Conservation (phyloP, 2,888 invertebrate species). For the Myopa tessellatipennis region DNA sequence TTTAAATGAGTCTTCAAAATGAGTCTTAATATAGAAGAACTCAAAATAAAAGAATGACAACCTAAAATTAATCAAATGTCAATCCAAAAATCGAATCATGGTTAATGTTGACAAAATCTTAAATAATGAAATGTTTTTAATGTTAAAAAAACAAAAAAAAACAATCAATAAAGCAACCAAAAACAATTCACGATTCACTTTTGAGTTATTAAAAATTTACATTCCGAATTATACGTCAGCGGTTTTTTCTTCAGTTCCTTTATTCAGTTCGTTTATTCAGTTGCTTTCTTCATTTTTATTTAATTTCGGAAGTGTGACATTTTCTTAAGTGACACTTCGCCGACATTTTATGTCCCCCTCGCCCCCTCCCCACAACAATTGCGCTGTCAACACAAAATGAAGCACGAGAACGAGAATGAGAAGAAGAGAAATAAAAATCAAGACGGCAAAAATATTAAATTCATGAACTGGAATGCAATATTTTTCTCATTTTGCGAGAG, state of each 20-base stretch:
- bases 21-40: too few relatives aligned
- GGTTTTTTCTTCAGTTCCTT: not conserved
- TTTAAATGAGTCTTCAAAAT: too few relatives aligned
- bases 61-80: too few relatives aligned
- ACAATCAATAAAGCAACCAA: not conserved
- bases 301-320: constrained; percentile 33
- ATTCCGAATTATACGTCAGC: not conserved
- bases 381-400: constrained; percentile 12
- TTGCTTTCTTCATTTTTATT: constrained; percentile 27
- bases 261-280: not conserved
- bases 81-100: too few relatives aligned
- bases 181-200: not conserved
- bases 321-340: constrained; percentile 29
- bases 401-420: not conserved
- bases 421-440: not conserved
- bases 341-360: not conserved
- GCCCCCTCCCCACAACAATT: not conserved
- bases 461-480: not conserved
- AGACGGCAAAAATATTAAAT: not conserved
- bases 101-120: too few relatives aligned
- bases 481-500: not conserved
- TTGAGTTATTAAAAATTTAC: constrained; percentile 13
- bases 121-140: too few relatives aligned
- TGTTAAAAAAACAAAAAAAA: not conserved
- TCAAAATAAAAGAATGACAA: too few relatives aligned